Conservation (phyloP, 2,113 vertebrate genomes). For the Pomatostomus ruficeps region DNA sequence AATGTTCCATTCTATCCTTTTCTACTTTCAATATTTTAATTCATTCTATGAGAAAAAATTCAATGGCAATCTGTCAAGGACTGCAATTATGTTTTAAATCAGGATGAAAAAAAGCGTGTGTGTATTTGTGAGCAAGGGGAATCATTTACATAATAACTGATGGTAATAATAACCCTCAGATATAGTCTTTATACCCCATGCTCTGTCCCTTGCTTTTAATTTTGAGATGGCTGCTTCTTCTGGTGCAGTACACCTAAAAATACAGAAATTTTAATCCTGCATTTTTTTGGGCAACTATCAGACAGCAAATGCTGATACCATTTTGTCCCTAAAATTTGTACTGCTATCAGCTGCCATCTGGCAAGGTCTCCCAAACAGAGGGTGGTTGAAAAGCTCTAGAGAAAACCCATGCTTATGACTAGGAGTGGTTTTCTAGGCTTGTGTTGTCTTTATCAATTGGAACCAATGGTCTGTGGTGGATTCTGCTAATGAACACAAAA, state of each 20-base stretch:
- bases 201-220: background rate
- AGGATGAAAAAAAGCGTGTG: background rate
- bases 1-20: slow-evolving; percentile 15
- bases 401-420: background rate
- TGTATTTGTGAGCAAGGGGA: background rate
- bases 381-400: background rate
- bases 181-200: background rate
- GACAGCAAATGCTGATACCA: background rate
- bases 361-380: background rate
- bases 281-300: background rate
- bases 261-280: background rate
- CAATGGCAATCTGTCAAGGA: slow-evolving; percentile 15
- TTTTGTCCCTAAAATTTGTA: background rate
- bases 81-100: slow-evolving; percentile 41
- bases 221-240: background rate
- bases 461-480: background rate
- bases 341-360: background rate
- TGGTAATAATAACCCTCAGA: slow-evolving; percentile 11
- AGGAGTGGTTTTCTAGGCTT: background rate
- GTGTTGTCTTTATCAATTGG: background rate
- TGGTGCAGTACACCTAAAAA: background rate
- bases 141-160: slow-evolving; percentile 33
- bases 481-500: background rate
- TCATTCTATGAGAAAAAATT: slow-evolving; percentile 13
- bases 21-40: slow-evolving; percentile 49